These are phyloP conservation scores for Hemicentrotus pulcherrimus DNA, from an alignment of 35 echinoderm and acorn worm species.

Conservation along the genomic window DNA sequence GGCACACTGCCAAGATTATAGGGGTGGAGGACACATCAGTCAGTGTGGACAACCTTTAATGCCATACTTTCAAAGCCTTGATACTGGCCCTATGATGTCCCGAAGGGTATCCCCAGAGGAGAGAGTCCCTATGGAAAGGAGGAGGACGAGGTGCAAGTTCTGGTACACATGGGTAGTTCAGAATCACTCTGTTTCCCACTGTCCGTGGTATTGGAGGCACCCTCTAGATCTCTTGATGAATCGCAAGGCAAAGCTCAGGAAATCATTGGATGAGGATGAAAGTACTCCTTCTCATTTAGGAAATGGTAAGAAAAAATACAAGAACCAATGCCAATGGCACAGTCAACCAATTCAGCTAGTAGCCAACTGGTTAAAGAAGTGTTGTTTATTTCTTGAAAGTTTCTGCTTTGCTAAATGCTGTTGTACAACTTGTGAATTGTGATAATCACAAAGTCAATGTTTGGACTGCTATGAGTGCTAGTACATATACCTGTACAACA, in stretches of 20 bases:
- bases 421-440: too few species aligned
- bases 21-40: neutral
- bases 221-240: constrained; percentile 42
- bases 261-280: neutral
- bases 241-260: neutral
- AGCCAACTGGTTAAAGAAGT: too few species aligned
- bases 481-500: too few species aligned
- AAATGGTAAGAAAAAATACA: neutral
- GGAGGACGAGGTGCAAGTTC: neutral
- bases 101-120: neutral
- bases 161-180: constrained; percentile 54
- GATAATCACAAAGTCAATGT: too few species aligned
- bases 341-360: too few species aligned
- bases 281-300: neutral
- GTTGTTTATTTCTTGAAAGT: too few species aligned
- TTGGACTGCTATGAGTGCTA: too few species aligned
- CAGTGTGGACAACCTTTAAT: neutral
- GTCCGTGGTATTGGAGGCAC: constrained; percentile 42
- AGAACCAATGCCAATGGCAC: too few species aligned
- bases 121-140: neutral
- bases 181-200: constrained; percentile 39
- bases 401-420: too few species aligned
- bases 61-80: neutral
- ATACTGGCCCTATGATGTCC: neutral
- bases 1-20: neutral